Evolutionary conservation across 2,888 invertebrate genomes (phyloP), one percentile per base, ranked within the genome.

Genomic region (Pachycephus smyrnensis): DNA sequence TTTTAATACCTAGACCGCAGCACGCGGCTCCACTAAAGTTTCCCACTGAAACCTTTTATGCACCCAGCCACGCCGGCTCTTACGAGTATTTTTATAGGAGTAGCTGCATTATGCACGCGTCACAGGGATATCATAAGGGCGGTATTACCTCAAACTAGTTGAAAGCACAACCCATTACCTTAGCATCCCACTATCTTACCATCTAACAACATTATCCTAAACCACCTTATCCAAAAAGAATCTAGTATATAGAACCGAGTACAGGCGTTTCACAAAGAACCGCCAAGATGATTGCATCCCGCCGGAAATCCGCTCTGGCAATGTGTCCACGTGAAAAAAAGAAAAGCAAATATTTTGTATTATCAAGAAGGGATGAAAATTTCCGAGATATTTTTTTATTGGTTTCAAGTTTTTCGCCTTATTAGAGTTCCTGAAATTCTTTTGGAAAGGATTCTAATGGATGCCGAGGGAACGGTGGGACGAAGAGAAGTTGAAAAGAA

Each of bases 61-160:
- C 71, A 33, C 31, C 32, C 71, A 71, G 12, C 71, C 15, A 31
- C 31, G 71, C 31, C 31, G 32, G 71, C 71, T 71, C 71, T 71
- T 71, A 31, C 0, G 71, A 71, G 71, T 81, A 84, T 82, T 83
- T 83, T 80, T 83, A 78, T 78, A 77, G 80, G 77, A 76, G 73
- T 76, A 82, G 79, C 79, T 86, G 80, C 81, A 86, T 86, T 86
- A 86, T 85, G 79, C 83, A 82, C 80, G 80, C 79, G 82, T 80
- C 82, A 79, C 82, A 80, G 81, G 81, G 84, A 81, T 78, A 55
- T 9, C 55, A 55, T 23, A 23, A 55, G 55, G 55, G 23, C 15
- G 80, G 79, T 82, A 83, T 86, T 84, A 83, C 82, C 23, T 9
- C 55, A 55, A 55, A 23, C 55, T 55, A 55, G 55, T 55, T 55